Evolutionary conservation across 2,888 invertebrate genomes (phyloP).

Genomic region (Strigamia crassipes): DNA sequence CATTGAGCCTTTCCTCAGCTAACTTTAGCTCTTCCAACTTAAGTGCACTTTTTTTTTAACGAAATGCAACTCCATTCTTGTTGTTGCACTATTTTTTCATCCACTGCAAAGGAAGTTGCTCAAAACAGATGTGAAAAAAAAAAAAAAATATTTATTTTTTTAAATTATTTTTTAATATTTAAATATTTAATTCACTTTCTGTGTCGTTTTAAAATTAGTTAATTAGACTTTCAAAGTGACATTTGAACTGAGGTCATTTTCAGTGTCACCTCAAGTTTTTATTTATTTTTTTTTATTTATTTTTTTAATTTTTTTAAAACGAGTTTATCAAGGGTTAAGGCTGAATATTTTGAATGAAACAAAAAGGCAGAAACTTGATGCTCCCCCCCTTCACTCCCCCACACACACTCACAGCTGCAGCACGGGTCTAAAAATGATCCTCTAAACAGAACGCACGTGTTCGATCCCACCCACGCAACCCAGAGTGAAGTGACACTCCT

Average conservation of each 20-base stretch:
- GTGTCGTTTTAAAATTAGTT: not conserved
- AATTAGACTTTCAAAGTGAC: constrained; percentile 22
- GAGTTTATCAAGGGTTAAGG: not conserved
- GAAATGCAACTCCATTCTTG: not conserved
- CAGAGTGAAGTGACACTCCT: not conserved
- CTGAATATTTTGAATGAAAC: not conserved
- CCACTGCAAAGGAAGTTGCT: not conserved
- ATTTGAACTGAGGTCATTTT: not conserved
- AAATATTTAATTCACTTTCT: not conserved
- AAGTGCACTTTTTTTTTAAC: constrained; percentile 11
- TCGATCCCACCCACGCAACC: constrained; percentile 5
- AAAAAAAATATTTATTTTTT: not conserved
- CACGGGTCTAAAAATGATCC: constrained; percentile 4
- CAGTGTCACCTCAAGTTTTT: constrained; percentile 2
- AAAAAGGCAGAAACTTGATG: not conserved
- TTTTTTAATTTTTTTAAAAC: not conserved
- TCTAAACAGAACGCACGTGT: constrained; percentile 17
- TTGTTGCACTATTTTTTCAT: not conserved
- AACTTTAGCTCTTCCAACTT: not conserved
- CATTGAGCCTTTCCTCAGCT: not conserved
- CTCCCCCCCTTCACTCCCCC: no score
- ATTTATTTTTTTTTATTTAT: not conserved
- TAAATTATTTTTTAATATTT: not conserved
- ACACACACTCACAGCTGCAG: constrained; percentile 10
- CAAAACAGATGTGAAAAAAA: constrained; percentile 13